Evolutionary conservation across 2,797 vertebrate genomes (phyloP).

Genomic region (Podarcis lilfordi): DNA sequence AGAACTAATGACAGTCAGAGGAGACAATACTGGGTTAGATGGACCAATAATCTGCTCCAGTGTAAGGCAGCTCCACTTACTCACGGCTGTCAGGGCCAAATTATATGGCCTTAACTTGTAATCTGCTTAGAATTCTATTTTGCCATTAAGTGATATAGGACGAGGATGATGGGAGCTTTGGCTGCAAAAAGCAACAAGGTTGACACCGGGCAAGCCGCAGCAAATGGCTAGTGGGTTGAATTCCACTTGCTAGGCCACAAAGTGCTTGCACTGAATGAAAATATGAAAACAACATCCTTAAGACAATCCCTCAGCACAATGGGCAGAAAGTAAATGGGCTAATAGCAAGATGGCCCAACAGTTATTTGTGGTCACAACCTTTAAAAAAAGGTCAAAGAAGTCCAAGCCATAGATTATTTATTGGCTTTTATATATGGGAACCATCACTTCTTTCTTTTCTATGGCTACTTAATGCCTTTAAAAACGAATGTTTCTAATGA

Average conservation of each 20-base stretch:
- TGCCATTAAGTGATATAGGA: too few relatives aligned
- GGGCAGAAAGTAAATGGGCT: not conserved
- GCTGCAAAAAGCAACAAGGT: not conserved
- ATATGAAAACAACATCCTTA: not conserved
- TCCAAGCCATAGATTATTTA: not conserved
- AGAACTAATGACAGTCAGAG: too few relatives aligned
- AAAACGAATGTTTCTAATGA: not conserved
- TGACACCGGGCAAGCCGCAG: too few relatives aligned
- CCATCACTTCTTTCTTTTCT: not conserved
- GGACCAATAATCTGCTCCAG: too few relatives aligned
- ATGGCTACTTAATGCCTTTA: not conserved
- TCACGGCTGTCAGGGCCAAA: too few relatives aligned
- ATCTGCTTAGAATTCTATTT: too few relatives aligned
- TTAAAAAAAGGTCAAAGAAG: not conserved
- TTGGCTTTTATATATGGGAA: not conserved
- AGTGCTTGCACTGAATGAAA: not conserved
- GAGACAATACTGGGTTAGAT: too few relatives aligned
- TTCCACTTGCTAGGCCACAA: not conserved
- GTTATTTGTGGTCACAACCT: not conserved
- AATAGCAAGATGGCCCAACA: too few relatives aligned
- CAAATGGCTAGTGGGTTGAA: too few relatives aligned
- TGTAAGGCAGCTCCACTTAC: too few relatives aligned
- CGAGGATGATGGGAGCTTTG: not conserved
- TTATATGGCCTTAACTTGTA: too few relatives aligned
- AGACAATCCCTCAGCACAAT: not conserved